Evolutionary conservation across 2,797 vertebrate species (phyloP).

Genomic region (Phrynocephalus vlangalii): DNA sequence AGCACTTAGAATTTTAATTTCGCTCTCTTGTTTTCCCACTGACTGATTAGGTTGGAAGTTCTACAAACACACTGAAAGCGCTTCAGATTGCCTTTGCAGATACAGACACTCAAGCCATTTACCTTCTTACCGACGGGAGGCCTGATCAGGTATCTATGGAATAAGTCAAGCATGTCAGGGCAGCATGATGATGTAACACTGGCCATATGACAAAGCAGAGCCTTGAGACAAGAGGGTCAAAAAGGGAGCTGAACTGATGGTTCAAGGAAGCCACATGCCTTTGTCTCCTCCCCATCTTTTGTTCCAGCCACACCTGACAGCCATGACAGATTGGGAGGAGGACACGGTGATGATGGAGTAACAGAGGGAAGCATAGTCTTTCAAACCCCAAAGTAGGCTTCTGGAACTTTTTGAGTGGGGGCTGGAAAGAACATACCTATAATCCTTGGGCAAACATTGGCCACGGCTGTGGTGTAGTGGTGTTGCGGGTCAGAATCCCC

Average conservation of each 20-base stretch:
- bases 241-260: slow-evolving; percentile 3
- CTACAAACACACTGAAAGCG: slow-evolving; percentile 82
- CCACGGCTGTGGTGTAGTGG: no score
- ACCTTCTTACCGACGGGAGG: slow-evolving; percentile 84
- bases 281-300: slow-evolving; percentile 8
- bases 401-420: not conserved
- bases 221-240: not conserved
- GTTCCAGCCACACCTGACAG: not conserved
- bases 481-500: not conserved
- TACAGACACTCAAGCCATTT: slow-evolving; percentile 77
- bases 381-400: slow-evolving; percentile 13
- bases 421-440: not conserved
- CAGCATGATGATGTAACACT: slow-evolving; percentile 29
- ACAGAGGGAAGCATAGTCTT: not conserved
- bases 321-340: slow-evolving; percentile 28
- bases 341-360: not conserved
- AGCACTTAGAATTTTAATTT: slow-evolving; percentile 19
- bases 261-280: not conserved
- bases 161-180: slow-evolving; percentile 20
- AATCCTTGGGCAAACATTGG: not conserved
- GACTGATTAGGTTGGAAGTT: slow-evolving; percentile 77
- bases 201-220: slow-evolving; percentile 31
- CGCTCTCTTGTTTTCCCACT: slow-evolving; percentile 2
- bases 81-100: slow-evolving; percentile 81
- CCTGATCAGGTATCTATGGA: slow-evolving; percentile 82